A percentile compares a stretch with the other conserved stretches of the same genome.
Conservation (phyloP, 1,140 invertebrate genomes). For the Drosophila pseudoobscura region DNA sequence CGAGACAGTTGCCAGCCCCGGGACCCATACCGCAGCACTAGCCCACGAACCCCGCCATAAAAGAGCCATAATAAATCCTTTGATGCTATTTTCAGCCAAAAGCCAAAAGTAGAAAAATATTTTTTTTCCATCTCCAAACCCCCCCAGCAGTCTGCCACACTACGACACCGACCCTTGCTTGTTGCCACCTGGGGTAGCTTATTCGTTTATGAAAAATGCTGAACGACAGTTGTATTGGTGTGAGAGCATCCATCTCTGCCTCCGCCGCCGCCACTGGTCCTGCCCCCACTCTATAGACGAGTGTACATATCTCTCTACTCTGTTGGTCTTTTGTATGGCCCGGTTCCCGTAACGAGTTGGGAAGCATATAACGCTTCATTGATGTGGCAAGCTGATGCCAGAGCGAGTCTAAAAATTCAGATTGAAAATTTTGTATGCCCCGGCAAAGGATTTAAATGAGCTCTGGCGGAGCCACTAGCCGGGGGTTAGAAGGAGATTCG, state of each 20-base stretch:
- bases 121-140: constrained; percentile 31
- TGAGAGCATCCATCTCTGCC: constrained; percentile 10
- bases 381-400: constrained; percentile 45
- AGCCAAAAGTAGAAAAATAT: constrained; percentile 79
- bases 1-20: constrained; percentile 42
- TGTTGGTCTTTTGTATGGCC: constrained; percentile 40
- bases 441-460: constrained; percentile 51
- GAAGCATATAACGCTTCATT: constrained; percentile 46
- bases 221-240: constrained; percentile 55
- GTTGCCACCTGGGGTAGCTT: constrained; percentile 43
- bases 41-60: constrained; percentile 36
- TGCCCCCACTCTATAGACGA: not conserved
- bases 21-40: constrained; percentile 3
- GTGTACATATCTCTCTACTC: constrained; percentile 21
- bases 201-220: constrained; percentile 71
- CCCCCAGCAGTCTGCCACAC: constrained; percentile 19
- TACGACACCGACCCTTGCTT: constrained; percentile 26
- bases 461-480: not conserved
- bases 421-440: constrained; percentile 32
- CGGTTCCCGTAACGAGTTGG: constrained; percentile 43
- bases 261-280: not conserved
- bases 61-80: constrained; percentile 73
- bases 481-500: not conserved
- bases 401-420: constrained; percentile 34
- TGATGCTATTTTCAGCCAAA: constrained; percentile 76